Conservation (phyloP, 2,888 invertebrate species). For the Heteromyza rotundicornis region DNA sequence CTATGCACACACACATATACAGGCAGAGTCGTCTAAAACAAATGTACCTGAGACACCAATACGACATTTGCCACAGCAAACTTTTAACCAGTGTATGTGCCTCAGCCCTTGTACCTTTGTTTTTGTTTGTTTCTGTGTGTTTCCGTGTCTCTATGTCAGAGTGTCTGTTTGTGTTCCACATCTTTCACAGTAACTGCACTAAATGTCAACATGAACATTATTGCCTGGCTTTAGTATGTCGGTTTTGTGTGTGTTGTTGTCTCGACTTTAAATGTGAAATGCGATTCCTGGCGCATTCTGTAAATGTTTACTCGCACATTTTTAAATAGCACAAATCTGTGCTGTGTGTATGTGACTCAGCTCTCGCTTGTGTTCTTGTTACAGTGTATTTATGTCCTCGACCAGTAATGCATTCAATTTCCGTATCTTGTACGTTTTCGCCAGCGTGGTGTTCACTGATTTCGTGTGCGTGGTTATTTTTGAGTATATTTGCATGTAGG, state of each 20-base stretch:
- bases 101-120: background rate
- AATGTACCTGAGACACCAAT: background rate
- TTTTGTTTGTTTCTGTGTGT: background rate
- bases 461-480: too few species aligned
- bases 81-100: background rate
- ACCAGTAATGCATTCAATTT: too few species aligned
- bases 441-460: too few species aligned
- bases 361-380: too few species aligned
- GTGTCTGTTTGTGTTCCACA: background rate
- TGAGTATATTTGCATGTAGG: too few species aligned
- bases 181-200: background rate
- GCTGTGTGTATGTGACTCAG: too few species aligned
- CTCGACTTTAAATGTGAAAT: background rate
- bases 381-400: too few species aligned
- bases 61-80: background rate
- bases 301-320: too few species aligned
- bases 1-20: too few species aligned
- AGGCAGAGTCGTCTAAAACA: background rate
- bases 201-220: constrained; percentile 4
- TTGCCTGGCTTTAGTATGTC: background rate
- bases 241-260: background rate
- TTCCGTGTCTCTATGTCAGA: background rate
- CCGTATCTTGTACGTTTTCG: too few species aligned
- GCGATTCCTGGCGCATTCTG: background rate
- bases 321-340: too few species aligned